These are phyloP conservation scores for Chelidonichthys spinosus DNA, from an alignment of 2,797 vertebrate genomes.

Conservation along the genomic window DNA sequence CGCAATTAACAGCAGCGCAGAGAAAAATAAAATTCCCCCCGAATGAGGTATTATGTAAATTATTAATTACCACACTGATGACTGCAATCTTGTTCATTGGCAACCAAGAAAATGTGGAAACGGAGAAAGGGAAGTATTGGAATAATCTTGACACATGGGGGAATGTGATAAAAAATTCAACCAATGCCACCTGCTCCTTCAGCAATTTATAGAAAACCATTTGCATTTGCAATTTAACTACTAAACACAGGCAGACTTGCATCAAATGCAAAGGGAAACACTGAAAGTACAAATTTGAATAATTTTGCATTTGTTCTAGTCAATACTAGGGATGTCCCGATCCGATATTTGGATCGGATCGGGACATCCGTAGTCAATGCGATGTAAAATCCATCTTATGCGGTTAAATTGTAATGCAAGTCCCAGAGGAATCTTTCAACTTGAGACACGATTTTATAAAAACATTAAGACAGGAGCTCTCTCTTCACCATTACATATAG, in stretches of 20 bases:
- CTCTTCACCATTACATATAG: not conserved
- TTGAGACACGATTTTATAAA: not conserved
- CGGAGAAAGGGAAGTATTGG: slow-evolving; percentile 45
- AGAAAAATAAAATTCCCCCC: slow-evolving; percentile 72
- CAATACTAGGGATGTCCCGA: no score
- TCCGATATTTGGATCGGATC: no score
- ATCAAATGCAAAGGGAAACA: slow-evolving; percentile 33
- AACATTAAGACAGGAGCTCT: not conserved
- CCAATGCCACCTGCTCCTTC: slow-evolving; percentile 67
- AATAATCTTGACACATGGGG: slow-evolving; percentile 52
- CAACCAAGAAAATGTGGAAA: slow-evolving; percentile 70
- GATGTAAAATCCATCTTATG: slow-evolving; percentile 1
- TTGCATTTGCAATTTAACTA: slow-evolving; percentile 52
- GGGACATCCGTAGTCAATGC: slow-evolving; percentile 3
- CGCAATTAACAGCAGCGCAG: slow-evolving; percentile 70
- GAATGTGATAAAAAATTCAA: slow-evolving; percentile 41
- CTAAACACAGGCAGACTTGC: slow-evolving; percentile 26
- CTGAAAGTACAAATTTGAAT: slow-evolving; percentile 25
- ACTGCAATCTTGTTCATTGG: slow-evolving; percentile 76
- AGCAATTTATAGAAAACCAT: slow-evolving; percentile 60
- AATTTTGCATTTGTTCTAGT: slow-evolving; percentile 28
- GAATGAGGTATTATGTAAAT: slow-evolving; percentile 83
- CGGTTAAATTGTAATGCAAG: not conserved
- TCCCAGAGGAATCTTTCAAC: slow-evolving; percentile 15
- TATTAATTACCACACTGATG: slow-evolving; percentile 80